These are phyloP conservation scores for Cebus imitator DNA, from an alignment of 2,113 vertebrate genomes.

Conservation along the genomic window DNA sequence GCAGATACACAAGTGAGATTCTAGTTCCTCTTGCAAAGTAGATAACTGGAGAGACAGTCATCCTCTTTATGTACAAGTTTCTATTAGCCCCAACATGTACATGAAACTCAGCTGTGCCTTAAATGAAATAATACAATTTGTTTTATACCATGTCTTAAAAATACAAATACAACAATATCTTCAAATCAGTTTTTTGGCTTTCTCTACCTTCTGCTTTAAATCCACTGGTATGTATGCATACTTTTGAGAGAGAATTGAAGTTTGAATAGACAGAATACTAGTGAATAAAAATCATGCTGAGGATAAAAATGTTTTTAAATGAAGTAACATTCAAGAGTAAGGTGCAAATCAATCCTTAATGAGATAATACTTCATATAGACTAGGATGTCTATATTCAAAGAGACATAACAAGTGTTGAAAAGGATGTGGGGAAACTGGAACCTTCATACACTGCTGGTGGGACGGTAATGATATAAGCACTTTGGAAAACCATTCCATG, in stretches of 20 bases:
- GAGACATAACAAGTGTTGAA: background rate
- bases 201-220: conserved; percentile 38
- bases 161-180: background rate
- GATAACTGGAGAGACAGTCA: background rate
- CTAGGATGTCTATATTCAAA: background rate
- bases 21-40: background rate
- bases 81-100: background rate
- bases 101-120: conserved; percentile 12
- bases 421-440: background rate
- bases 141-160: background rate
- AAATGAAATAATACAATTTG: conserved; percentile 15
- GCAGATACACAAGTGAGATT: background rate
- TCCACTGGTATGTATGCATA: background rate
- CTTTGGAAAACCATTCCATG: background rate
- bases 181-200: conserved; percentile 7
- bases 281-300: conserved; percentile 33
- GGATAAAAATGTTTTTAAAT: conserved; percentile 27
- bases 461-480: background rate
- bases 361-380: background rate
- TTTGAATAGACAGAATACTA: background rate
- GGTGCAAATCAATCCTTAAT: background rate
- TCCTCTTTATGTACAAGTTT: background rate
- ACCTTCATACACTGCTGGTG: background rate
- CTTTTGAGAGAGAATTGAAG: background rate
- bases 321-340: conserved; percentile 32